phyloP scores from a whole-genome alignment of 1,140 invertebrate species.

The Limonius californicus region DNA sequence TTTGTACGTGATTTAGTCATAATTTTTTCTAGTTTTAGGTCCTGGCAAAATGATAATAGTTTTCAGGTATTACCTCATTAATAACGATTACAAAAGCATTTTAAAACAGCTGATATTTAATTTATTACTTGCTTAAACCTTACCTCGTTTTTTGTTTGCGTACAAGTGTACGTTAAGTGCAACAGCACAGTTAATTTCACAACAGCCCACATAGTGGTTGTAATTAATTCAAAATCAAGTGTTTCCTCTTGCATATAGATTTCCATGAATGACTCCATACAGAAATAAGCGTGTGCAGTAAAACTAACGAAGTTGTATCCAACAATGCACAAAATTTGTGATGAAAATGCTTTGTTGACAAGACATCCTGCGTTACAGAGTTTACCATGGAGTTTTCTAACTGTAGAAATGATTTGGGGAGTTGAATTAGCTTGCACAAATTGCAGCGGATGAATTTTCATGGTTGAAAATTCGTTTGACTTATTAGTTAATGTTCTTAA shows the following conservation, averaged over 20 bases:
- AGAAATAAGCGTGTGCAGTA: conserved; percentile 20
- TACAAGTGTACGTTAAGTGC: conserved; percentile 2
- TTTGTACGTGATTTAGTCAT: no score
- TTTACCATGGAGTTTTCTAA: neutral
- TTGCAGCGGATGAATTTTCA: no score
- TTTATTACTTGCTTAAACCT: no score
- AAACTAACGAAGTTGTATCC: conserved; percentile 18
- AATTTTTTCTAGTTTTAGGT: no score
- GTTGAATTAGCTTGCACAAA: no score
- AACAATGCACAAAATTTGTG: conserved; percentile 12
- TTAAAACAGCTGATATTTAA: no score
- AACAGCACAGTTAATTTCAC: neutral
- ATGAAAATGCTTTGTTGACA: conserved; percentile 9
- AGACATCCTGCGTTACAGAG: conserved; percentile 4
- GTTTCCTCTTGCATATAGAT: conserved; percentile 2
- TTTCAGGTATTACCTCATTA: no score
- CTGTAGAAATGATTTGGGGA: no score
- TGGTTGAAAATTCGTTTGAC: no score
- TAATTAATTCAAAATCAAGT: neutral
- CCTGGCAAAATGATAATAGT: no score
- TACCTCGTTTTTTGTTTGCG: conserved; percentile 15
- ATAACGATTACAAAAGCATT: no score
- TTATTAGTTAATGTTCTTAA: neutral
- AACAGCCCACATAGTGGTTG: conserved; percentile 14
- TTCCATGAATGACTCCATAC: conserved; percentile 13